These are phyloP conservation scores for Ptilodon capucinus DNA, from an alignment of 2,888 invertebrate species.

Conservation along the genomic window DNA sequence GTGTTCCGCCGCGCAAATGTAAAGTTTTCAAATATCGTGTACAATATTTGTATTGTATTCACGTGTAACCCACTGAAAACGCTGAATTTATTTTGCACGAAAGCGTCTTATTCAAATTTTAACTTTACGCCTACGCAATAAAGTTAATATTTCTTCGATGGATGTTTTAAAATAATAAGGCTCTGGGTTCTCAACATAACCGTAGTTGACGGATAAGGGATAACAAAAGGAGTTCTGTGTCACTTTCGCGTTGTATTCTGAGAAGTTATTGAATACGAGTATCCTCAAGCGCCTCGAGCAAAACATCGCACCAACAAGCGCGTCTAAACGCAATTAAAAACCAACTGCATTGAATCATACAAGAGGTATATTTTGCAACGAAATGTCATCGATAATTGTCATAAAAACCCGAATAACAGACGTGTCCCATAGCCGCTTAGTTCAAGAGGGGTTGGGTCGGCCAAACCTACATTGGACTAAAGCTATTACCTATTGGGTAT, in stretches of 20 bases:
- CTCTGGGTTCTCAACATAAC: conserved; percentile 8
- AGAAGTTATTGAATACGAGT: conserved; percentile 23
- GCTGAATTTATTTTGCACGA: conserved; percentile 9
- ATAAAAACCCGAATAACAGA: too few species aligned
- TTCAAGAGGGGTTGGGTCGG: too few species aligned
- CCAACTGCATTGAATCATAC: too few species aligned
- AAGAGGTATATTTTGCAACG: too few species aligned
- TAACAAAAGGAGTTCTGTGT: conserved; percentile 27
- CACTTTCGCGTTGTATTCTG: conserved; percentile 19
- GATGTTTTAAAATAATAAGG: neutral
- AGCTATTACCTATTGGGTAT: too few species aligned
- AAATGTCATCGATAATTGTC: too few species aligned
- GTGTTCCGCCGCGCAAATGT: neutral
- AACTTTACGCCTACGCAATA: neutral
- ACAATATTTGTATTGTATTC: conserved; percentile 23
- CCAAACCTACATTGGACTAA: too few species aligned
- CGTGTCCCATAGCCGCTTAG: too few species aligned
- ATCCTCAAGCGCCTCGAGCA: conserved; percentile 12
- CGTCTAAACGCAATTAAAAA: too few species aligned
- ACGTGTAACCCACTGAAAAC: conserved; percentile 8
- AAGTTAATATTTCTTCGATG: conserved; percentile 4
- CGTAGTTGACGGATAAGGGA: conserved; percentile 17
- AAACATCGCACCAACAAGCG: too few species aligned
- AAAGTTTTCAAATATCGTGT: neutral
- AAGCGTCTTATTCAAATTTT: neutral